These are phyloP conservation scores for Rambutsinella grinnellia DNA, from an alignment of 2,888 invertebrate species.

Conservation along the genomic window DNA sequence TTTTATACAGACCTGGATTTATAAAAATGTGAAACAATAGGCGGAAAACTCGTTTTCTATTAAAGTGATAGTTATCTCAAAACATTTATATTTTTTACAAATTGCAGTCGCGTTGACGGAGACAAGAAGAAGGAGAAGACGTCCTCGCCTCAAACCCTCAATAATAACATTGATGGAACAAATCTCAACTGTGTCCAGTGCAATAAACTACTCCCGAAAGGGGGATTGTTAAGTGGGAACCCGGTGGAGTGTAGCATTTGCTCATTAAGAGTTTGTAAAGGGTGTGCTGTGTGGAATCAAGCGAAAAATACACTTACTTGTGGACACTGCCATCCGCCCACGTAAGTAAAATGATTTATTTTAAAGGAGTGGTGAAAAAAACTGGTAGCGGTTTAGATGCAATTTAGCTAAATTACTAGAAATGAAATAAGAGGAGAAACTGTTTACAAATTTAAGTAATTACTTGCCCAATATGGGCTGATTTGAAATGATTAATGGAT, in stretches of 20 bases:
- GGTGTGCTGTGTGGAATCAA: constrained; percentile 56
- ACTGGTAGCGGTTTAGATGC: too few relatives aligned
- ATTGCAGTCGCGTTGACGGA: constrained; percentile 44
- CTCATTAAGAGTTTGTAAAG: constrained; percentile 50
- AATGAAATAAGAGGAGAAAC: too few relatives aligned
- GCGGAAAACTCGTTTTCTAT: constrained; percentile 14
- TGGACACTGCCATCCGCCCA: constrained; percentile 58
- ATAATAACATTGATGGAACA: background rate
- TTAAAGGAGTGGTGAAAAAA: background rate
- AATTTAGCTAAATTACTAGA: too few relatives aligned
- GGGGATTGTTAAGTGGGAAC: constrained; percentile 19
- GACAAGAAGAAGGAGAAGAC: constrained; percentile 30
- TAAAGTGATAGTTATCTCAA: constrained; percentile 11
- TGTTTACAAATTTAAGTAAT: background rate
- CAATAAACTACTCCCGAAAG: constrained; percentile 35
- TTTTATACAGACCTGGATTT: background rate
- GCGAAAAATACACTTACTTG: constrained; percentile 54
- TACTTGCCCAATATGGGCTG: background rate
- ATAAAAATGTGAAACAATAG: constrained; percentile 5
- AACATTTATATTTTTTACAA: background rate
- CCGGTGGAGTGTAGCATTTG: constrained; percentile 52
- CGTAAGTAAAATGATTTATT: constrained; percentile 36
- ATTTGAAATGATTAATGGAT: background rate
- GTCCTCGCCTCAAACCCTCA: too few relatives aligned
- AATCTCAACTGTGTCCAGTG: constrained; percentile 51